Base-by-base conservation (phyloP, 2,113 vertebrate species). In the Scartelaos histophorus region DNA sequence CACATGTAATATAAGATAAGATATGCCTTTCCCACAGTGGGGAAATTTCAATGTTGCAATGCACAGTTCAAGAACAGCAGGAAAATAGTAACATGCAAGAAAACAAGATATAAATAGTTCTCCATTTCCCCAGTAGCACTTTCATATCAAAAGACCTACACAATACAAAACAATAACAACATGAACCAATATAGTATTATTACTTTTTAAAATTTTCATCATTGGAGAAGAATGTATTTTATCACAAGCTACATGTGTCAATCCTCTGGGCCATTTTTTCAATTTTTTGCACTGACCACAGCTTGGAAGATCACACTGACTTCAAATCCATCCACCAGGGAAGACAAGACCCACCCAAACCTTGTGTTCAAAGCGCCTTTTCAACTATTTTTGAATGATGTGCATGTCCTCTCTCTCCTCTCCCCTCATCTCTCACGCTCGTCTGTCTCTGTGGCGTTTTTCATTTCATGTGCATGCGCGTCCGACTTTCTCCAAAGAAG, bases 391-490 rank as follows among this genome's bases (percentile, higher is more conserved):
- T 34, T 68, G 58, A 7, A 70, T 54, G 49, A 9, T 9, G 25
- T 22, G 53, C 60, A 57, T 19, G 51, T 21, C 22, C 22, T 10
- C 5, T 58, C 56, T 25, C 9, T 68, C 17, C 54, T 43, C 3
- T 69, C 10, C 43, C 7, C 6, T 21, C 24, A 35, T 60, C 12
- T 34, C 70, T 60, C 56, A 3, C 19, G 22, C 58, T 71, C 67
- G 34, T 51, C 22, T 60, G 49, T n/a, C 53, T 68, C 22, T 13
- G 25, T 74, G 65, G 60, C 45, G 34, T 73, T 73, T 78, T 74
- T 68, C 54, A 75, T 78, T 84, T 84, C 47, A 78, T 85, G 71
- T 82, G 66, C 61, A 67, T 73, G 61, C 76, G 76, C 45, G n/a
- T 80, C 68, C 74, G 38, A 70, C 29, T 60, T 64, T 74, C 51